Evolutionary conservation across 2,888 invertebrate genomes (phyloP), one percentile per base, ranked within the genome.

Genomic region (Zaprionus bogoriensis): DNA sequence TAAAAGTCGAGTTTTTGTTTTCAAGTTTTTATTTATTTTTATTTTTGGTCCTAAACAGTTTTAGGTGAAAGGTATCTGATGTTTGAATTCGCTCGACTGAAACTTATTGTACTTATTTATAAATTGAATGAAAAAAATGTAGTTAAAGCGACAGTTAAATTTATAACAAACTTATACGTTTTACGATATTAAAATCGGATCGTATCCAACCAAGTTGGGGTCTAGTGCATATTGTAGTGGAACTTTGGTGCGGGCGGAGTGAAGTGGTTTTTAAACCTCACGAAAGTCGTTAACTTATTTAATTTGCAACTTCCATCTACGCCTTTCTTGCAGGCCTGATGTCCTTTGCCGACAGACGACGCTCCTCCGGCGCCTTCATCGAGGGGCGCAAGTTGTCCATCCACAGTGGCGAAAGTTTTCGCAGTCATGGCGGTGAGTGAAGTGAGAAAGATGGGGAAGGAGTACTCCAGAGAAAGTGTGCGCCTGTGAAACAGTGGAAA

Each of bases 341-440:
- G 75, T 90, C 90, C 64, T 91, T 91, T 77, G 91, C 90, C 66
- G 91, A 91, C 71, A 84, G 90, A 68, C 85, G 91, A 14, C 89
- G 91, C 62, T 89, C 90, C 45, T 90, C 91, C 9, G 90, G 90
- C 59, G 90, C 90, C 73, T 90, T 91, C 67, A 77, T 87, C 47
- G 91, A 91, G 55, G 87, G 88, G 55, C 88, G 91, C 70, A 91
- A 91, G 70, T 81, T 89, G 62, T 91, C 91, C 66, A 89, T 91
- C 45, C 89, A 91, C 51, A 90, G 89, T 69, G 90, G 90, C 28
- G 91, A 91, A 79, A 90, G 90, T 84, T 89, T 91, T 82, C 90
- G 91, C 64, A 87, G 87, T 64, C 89, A 89, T 77, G 88, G 77
- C 61, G 91, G 91, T 91, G 72, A 88, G 88, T 73, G 27, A 36